Conservation (phyloP, 2,888 invertebrate genomes). For the Notocelia uddmanniana region DNA sequence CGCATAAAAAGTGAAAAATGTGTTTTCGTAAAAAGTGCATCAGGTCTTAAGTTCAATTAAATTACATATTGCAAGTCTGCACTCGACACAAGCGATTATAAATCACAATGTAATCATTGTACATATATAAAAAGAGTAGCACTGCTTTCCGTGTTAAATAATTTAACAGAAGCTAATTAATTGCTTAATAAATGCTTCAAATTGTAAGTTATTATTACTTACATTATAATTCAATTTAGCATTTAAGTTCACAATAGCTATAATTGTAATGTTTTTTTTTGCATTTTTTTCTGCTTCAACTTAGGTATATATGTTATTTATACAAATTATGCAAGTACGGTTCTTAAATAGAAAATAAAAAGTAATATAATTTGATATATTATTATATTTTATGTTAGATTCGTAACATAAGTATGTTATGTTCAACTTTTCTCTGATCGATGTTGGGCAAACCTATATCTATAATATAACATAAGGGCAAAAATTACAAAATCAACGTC, state of each 20-base stretch:
- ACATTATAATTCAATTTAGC: neutral
- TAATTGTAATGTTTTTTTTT: neutral
- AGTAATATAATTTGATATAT: too few relatives aligned
- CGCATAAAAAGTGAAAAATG: constrained; percentile 56
- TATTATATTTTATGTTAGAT: too few relatives aligned
- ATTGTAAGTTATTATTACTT: constrained; percentile 44
- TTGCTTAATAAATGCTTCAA: constrained; percentile 55
- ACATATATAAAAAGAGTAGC: constrained; percentile 71
- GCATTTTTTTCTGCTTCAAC: neutral
- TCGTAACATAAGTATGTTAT: too few relatives aligned
- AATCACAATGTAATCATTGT: constrained; percentile 81
- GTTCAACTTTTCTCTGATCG: too few relatives aligned
- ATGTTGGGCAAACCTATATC: too few relatives aligned
- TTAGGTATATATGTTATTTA: too few relatives aligned
- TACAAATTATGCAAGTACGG: too few relatives aligned
- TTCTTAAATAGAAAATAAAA: too few relatives aligned
- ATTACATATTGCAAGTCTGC: constrained; percentile 70
- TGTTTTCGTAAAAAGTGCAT: constrained; percentile 67
- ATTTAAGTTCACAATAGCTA: neutral
- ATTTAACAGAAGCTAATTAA: constrained; percentile 47
- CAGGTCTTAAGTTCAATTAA: constrained; percentile 78
- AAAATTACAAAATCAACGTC: too few relatives aligned
- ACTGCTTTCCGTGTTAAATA: constrained; percentile 72
- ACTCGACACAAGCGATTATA: constrained; percentile 77
- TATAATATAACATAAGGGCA: too few relatives aligned